Percentiles rank a stretch among this genome's conserved stretches.
phyloP scores from a whole-genome alignment of 1,140 invertebrate species.

The Dendrolimus kikuchii region DNA sequence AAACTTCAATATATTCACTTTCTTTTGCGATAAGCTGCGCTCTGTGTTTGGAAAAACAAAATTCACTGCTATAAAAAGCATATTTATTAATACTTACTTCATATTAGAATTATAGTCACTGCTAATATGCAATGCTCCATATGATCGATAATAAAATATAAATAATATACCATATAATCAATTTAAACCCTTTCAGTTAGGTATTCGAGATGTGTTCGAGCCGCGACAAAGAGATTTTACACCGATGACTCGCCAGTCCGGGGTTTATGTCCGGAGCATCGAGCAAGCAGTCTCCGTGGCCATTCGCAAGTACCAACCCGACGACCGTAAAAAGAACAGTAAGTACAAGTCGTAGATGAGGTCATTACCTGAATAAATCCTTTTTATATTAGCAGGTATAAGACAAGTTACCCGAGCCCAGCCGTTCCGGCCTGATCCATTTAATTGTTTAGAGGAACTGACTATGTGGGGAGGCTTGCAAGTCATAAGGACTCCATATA shows the following conservation, averaged over 20 bases:
- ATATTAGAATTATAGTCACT: too few species aligned
- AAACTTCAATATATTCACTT: too few species aligned
- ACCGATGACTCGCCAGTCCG: conserved; percentile 81
- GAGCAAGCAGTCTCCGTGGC: conserved; percentile 87
- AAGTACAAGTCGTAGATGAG: conserved; percentile 35
- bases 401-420: conserved; percentile 5
- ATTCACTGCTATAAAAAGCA: too few species aligned
- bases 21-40: too few species aligned
- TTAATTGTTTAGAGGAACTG: conserved; percentile 31
- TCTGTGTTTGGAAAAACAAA: too few species aligned
- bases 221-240: conserved; percentile 82
- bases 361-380: too few species aligned
- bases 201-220: conserved; percentile 83
- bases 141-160: too few species aligned
- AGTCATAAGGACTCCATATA: too few species aligned
- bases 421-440: conserved; percentile 42
- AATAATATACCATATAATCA: too few species aligned
- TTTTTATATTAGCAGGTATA: neutral
- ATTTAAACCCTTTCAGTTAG: conserved; percentile 71
- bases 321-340: conserved; percentile 70
- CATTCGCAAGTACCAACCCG: conserved; percentile 80
- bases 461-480: conserved; percentile 3
- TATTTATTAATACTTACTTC: too few species aligned
- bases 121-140: too few species aligned
- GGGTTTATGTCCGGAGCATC: conserved; percentile 84